phyloP scores from a whole-genome alignment of 2,113 vertebrate species.

The Vimba vimba region DNA sequence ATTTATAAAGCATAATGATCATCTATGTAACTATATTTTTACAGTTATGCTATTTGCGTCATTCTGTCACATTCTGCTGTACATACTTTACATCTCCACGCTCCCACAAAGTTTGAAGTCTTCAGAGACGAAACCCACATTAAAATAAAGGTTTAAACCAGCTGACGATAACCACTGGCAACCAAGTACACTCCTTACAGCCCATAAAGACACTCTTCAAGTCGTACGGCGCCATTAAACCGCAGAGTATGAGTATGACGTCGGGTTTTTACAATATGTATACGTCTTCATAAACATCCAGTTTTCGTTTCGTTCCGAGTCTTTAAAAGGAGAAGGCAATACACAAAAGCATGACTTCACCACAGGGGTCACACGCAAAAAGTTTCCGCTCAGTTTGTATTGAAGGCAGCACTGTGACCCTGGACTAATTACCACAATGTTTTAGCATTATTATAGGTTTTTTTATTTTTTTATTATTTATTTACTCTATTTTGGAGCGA shows the following conservation, averaged over 20 bases:
- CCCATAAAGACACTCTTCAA: conserved; percentile 24
- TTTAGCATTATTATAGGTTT: conserved; percentile 50
- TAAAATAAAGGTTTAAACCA: conserved; percentile 46
- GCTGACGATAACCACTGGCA: conserved; percentile 34
- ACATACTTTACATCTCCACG: conserved; percentile 61
- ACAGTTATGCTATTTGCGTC: conserved; percentile 63
- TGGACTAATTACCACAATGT: conserved; percentile 59
- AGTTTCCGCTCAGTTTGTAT: conserved; percentile 34
- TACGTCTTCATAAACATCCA: conserved; percentile 43
- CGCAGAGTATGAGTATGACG: conserved; percentile 41
- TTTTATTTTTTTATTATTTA: conserved; percentile 30
- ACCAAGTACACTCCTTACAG: conserved; percentile 26
- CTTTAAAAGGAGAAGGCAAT: conserved; percentile 34
- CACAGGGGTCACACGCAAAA: conserved; percentile 43
- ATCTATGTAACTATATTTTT: conserved; percentile 68
- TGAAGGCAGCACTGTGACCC: conserved; percentile 39
- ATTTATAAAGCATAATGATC: conserved; percentile 76
- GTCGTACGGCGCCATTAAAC: not conserved
- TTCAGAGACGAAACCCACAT: conserved; percentile 26
- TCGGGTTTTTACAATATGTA: conserved; percentile 45
- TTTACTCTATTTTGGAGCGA: conserved; percentile 40
- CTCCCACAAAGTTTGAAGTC: conserved; percentile 52
- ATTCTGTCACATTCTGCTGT: conserved; percentile 34
- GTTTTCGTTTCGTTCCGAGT: conserved; percentile 39
- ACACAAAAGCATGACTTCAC: conserved; percentile 45